A percentile compares a stretch with the other conserved stretches of the same genome.
These are phyloP conservation scores for Spinus olivaceus DNA, from an alignment of 2,797 vertebrate species.

Conservation along the genomic window DNA sequence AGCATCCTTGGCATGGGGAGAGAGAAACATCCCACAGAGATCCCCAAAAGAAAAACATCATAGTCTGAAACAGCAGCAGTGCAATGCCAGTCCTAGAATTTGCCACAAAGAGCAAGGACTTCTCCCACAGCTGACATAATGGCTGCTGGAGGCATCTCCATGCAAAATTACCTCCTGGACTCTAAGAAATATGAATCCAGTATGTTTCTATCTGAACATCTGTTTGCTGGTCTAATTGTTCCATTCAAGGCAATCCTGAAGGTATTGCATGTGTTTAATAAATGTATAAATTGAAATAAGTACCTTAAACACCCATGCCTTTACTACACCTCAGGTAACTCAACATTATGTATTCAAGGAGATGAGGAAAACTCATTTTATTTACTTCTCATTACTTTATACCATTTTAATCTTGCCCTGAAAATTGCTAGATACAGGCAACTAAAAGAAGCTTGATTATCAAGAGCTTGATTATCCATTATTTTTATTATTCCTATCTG, in stretches of 20 bases:
- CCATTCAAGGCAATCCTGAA: background rate
- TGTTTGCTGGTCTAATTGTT: background rate
- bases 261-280: background rate
- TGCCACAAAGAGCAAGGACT: background rate
- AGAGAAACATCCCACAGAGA: background rate
- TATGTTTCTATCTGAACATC: background rate
- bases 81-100: background rate
- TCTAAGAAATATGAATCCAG: background rate
- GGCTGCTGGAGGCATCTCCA: fast-evolving
- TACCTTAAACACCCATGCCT: background rate
- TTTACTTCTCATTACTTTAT: background rate
- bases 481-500: background rate
- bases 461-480: background rate
- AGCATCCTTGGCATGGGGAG: background rate
- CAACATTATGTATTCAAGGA: background rate
- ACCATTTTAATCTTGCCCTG: background rate
- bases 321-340: background rate
- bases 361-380: background rate
- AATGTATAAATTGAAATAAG: background rate
- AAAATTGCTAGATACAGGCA: background rate
- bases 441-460: background rate
- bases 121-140: fast-evolving
- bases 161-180: background rate
- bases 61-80: background rate
- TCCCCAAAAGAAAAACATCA: background rate